A percentile compares a stretch with the other conserved stretches of the same genome.
These are phyloP conservation scores for Amphipoea oculea DNA, from an alignment of 2,888 invertebrate genomes.

Conservation along the genomic window DNA sequence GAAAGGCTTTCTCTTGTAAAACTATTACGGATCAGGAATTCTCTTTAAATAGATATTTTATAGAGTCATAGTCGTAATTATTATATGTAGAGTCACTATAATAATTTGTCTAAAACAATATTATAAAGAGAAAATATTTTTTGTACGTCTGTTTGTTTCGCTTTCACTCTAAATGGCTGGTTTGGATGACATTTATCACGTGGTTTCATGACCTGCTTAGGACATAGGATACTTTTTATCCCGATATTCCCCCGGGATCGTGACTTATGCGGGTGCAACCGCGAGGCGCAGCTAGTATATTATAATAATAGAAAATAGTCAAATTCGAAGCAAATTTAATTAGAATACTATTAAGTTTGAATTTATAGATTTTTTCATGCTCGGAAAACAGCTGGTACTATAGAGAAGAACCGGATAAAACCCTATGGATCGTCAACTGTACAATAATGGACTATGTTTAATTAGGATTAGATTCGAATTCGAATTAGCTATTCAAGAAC, in stretches of 20 bases:
- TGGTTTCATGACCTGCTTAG: too few relatives aligned
- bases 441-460: background rate
- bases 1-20: background rate
- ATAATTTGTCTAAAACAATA: too few relatives aligned
- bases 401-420: background rate
- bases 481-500: conserved; percentile 3
- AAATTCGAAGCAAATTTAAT: background rate
- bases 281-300: too few relatives aligned
- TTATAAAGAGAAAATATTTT: too few relatives aligned
- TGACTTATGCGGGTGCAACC: too few relatives aligned
- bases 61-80: too few relatives aligned
- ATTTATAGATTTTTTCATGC: background rate
- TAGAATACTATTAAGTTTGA: background rate
- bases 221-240: too few relatives aligned
- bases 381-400: background rate
- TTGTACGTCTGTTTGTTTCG: too few relatives aligned
- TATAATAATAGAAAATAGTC: background rate
- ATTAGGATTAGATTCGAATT: background rate
- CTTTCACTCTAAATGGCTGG: too few relatives aligned
- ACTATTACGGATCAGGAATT: background rate
- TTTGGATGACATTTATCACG: too few relatives aligned
- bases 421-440: background rate
- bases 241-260: too few relatives aligned
- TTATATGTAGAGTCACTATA: too few relatives aligned
- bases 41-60: background rate